A percentile compares a stretch with the other conserved stretches of the same genome.
These are phyloP conservation scores for Embidobia sp. DNA, from an alignment of 2,888 invertebrate species.

Conservation along the genomic window DNA sequence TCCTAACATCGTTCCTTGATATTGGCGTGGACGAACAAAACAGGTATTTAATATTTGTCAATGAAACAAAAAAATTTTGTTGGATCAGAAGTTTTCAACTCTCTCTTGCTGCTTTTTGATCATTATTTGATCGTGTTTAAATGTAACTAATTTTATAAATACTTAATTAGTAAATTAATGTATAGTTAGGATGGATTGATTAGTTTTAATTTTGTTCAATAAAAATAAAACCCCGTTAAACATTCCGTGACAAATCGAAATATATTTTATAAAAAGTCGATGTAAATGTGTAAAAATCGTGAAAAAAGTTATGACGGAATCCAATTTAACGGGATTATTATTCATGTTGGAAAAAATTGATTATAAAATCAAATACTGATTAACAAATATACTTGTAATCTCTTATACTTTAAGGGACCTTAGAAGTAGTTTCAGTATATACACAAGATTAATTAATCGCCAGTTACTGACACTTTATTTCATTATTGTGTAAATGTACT, in stretches of 20 bases:
- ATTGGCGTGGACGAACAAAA: constrained; percentile 49
- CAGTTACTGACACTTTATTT: constrained; percentile 25
- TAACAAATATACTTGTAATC: constrained; percentile 35
- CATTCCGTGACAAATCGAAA: constrained; percentile 26
- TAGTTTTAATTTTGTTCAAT: constrained; percentile 27
- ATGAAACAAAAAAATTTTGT: constrained; percentile 12
- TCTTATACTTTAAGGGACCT: constrained; percentile 57
- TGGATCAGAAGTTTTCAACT: background rate
- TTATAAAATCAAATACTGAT: constrained; percentile 61
- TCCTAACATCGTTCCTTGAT: constrained; percentile 15
- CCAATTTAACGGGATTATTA: constrained; percentile 6
- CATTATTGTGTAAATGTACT: too few species aligned
- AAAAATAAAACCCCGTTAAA: constrained; percentile 22
- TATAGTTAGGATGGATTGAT: constrained; percentile 6
- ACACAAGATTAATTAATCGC: constrained; percentile 51
- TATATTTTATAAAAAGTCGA: constrained; percentile 28
- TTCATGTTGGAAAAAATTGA: constrained; percentile 5
- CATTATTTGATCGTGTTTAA: constrained; percentile 1
- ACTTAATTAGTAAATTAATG: constrained; percentile 42
- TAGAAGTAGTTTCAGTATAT: constrained; percentile 48
- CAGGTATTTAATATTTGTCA: constrained; percentile 13
- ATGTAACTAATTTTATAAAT: constrained; percentile 39
- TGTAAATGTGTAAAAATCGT: constrained; percentile 47
- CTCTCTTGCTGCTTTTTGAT: constrained; percentile 13
- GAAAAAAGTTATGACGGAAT: constrained; percentile 37